Base-by-base conservation (phyloP, 2,888 invertebrate species). In the Suillia variegata region DNA sequence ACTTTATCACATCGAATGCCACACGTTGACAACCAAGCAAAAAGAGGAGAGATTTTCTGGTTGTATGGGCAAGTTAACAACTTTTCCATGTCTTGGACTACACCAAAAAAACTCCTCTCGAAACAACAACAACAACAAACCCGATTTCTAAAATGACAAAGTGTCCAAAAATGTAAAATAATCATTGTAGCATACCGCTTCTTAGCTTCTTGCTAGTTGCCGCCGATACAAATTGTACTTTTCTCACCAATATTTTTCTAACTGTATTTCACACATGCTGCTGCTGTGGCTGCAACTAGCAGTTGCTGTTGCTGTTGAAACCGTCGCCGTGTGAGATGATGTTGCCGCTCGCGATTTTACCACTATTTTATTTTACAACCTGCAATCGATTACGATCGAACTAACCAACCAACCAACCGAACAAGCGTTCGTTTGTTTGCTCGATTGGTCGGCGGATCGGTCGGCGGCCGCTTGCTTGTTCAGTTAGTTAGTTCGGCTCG, bases 331-430 rank as follows among this genome's bases (percentile, higher is more conserved):
- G 45, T 20, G 17, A 38, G 38, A n/a, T 38, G 57, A 54, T 58
- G 60, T 59, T 58, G 65, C 64, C 62, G 61, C 64, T 59, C 51
- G 51, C 61, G 56, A 68, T 70, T 70, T 71, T 65, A 65, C 62
- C 62, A 62, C 59, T 61, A 62, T 62, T 64, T 67, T 60, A 56
- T 60, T 62, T 53, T 66, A 66, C 72, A 66, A 67, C 64, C 67
- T 61, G 67, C 59, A 61, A 61, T 65, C 69, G 74, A 75, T 75
- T 69, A 70, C 69, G 69, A 75, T 75, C 74, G 67, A 70, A 8
- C 45, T 17, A 45, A 4, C 17, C 20, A 18, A 8, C 67, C 67
- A 67, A 66, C 63, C n/a, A n/a, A n/a, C n/a, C n/a, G n/a, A n/a
- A n/a, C n/a, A n/a, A n/a, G n/a, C n/a, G n/a, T n/a, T n/a, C n/a